Base-by-base conservation (phyloP, 2,797 vertebrate genomes). In the Hybognathus amarus region DNA sequence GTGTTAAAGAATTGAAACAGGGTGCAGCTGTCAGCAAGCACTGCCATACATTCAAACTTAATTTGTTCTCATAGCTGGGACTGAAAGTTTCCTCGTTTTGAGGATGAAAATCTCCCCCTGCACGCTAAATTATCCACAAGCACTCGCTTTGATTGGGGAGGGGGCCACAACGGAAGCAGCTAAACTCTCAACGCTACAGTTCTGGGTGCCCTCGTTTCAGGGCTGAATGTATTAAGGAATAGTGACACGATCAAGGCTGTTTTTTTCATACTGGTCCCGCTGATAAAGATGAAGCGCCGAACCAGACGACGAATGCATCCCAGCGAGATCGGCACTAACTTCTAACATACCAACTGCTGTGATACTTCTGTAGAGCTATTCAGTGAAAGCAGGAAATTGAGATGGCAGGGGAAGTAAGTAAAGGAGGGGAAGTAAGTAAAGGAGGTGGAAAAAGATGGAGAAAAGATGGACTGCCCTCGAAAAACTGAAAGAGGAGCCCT, bases 101-200 rank as follows among this genome's bases (percentile, higher is more conserved):
- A 79, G 47, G 68, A 71, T 68, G 50, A 42, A 42, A 79, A 54
- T 67, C 80, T 82, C 74, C 63, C 30, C 67, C 30, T 33, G 47
- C 63, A 67, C 67, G 56, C 78, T 80, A 81, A 85, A 89, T 84
- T 87, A 86, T 75, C 81, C 78, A 88, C 56, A 71, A 91, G 79
- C 69, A 77, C 33, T 77, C 36, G 74, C 85, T 87, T 84, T 89
- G 81, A 90, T 87, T 79, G 24, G 38, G 66, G 67, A 56, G 80
- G 76, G 67, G 45, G 33, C 12, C 6, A 22, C 9, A 6, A 59
- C 22, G 27, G 71, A 82, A 40, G 67, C 61, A 15, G 50, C 63
- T 33, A 61, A 69, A 77, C 38, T 61, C 50, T 36, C 38, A 36
- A 52, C 11, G 6, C 54, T 33, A 36, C 54, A 63, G 30, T 42